Percentiles rank a stretch among this genome's conserved stretches.
phyloP scores from a whole-genome alignment of 2,113 vertebrate genomes.

The Rhineura floridana region DNA sequence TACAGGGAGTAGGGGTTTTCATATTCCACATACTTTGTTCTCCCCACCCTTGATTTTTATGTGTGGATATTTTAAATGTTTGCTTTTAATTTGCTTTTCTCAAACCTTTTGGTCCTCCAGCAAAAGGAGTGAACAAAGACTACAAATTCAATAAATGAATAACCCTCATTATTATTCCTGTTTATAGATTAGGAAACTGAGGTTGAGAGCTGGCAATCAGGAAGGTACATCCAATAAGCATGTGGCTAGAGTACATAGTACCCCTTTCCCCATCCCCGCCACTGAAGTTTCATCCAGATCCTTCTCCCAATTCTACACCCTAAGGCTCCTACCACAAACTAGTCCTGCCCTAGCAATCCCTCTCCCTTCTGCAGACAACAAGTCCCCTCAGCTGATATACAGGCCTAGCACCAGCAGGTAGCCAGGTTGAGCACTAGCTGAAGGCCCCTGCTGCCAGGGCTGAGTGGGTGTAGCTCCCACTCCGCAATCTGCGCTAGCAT shows the following conservation, averaged over 20 bases:
- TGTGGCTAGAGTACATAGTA: too few species aligned
- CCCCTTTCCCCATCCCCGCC: too few species aligned
- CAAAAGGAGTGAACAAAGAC: neutral
- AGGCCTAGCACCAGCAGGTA: too few species aligned
- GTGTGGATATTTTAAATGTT: neutral
- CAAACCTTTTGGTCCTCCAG: neutral
- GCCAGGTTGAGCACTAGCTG: too few species aligned
- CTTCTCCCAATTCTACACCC: neutral
- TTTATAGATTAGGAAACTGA: neutral
- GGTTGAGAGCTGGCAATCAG: neutral
- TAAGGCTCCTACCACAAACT: neutral
- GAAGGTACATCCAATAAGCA: neutral
- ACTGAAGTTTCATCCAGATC: neutral
- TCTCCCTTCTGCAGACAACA: too few species aligned
- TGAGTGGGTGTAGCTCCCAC: too few species aligned
- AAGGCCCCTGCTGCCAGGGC: too few species aligned
- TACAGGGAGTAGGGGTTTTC: neutral
- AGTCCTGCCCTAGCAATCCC: neutral
- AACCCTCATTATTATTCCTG: neutral
- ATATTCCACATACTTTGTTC: too few species aligned
- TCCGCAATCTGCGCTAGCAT: too few species aligned
- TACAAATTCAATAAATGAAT: neutral
- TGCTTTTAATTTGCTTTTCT: neutral
- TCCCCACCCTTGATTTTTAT: neutral
- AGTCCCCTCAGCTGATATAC: too few species aligned